Base-by-base conservation (phyloP, 1,140 invertebrate species). In the Telenomus remus region DNA sequence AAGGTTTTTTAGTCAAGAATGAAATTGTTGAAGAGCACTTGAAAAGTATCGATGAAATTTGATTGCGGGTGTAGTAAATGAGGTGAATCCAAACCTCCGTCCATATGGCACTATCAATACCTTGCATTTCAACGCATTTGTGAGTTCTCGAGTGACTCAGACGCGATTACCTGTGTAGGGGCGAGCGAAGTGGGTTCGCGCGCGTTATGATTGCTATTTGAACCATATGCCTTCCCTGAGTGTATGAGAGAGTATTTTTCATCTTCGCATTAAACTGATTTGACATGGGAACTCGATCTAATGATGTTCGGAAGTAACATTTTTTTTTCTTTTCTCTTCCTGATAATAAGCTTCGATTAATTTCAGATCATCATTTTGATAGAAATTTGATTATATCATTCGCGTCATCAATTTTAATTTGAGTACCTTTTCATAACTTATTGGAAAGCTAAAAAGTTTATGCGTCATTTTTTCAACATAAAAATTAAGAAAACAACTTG, bases 161-260 rank as follows among this genome's bases (percentile, higher is more conserved):
- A 53, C 71, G 61, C 60, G 56, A 49, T 44, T 59, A 55, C 53
- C 72, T 63, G 72, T 27, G 63, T 42, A 51, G 55, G 64, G 72
- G 72, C 65, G 60, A 39, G 3, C 65, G 53, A 69, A 76, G 64
- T 74, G 63, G 63, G 3, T 39, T 39, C 6, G 12, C 42, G 12
- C 42, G 53, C 63, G 63, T 63, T 63, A 59, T 64, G 64, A 69
- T 75, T 53, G 71, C 63, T 70, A 73, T 76, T 75, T 75, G 53
- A 33, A 65, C 76, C 74, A 80, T 78, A 78, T 80, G 79, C 56
- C 50, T 63, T 56, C n/a, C n/a, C 57, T 68, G 63, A 64, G 48
- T 70, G 60, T 68, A 80, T 78, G 19, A 27, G 76, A 78, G 75
- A 78, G 73, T 65, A 65, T 56, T 65, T 57, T 14, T 50, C 65